A percentile compares a stretch with the other conserved stretches of the same genome.
phyloP scores from a whole-genome alignment of 2,113 vertebrate species.

The Mobula birostris region DNA sequence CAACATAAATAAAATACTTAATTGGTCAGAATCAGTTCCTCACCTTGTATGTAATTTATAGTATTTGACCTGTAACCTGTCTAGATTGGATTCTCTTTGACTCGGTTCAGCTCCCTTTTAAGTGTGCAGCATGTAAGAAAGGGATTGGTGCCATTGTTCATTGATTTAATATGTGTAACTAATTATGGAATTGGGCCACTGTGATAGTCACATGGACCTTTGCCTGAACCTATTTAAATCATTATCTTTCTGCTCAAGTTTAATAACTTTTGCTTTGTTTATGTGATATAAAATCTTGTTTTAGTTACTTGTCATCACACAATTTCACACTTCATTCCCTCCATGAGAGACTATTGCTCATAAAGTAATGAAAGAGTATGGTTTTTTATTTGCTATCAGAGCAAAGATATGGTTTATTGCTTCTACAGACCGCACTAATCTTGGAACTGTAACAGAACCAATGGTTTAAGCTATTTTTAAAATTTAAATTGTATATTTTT shows the following conservation, averaged over 20 bases:
- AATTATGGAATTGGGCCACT: not conserved
- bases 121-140: not conserved
- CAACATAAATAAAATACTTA: not conserved
- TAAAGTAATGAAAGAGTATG: constrained; percentile 18
- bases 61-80: not conserved
- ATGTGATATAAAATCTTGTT: constrained; percentile 28
- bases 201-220: not conserved
- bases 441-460: not conserved
- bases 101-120: not conserved
- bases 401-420: not conserved
- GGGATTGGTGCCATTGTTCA: not conserved
- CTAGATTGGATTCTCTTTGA: not conserved
- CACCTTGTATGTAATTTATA: not conserved
- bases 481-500: constrained; percentile 15
- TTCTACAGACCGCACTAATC: not conserved
- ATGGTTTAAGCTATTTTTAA: not conserved
- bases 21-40: not conserved
- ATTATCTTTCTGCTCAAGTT: not conserved
- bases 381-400: not conserved
- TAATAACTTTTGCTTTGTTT: constrained; percentile 36
- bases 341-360: not conserved
- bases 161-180: not conserved
- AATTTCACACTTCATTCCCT: constrained; percentile 9
- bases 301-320: constrained; percentile 34
- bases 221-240: constrained; percentile 29